Percentiles rank a stretch among this genome's conserved stretches.
Evolutionary conservation across 2,797 vertebrate genomes (phyloP).

Genomic region (Yasuhikotakia modesta): DNA sequence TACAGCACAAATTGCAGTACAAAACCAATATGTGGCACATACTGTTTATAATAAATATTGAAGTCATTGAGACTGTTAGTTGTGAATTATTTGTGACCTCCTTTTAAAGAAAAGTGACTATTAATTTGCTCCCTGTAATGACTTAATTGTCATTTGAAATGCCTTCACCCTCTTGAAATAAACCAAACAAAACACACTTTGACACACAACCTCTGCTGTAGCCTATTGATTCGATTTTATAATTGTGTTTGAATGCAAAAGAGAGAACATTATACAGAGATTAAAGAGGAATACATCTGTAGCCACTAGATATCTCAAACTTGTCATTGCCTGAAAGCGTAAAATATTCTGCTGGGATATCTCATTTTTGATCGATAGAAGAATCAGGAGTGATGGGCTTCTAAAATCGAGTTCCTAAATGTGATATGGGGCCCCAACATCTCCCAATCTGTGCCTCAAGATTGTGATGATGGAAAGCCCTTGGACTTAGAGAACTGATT

Average conservation of each 20-base stretch:
- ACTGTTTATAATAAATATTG: neutral
- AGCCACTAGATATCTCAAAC: constrained; percentile 31
- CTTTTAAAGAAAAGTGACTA: constrained; percentile 22
- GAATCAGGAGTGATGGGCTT: constrained; percentile 69
- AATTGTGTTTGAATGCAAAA: constrained; percentile 24
- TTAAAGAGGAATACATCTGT: constrained; percentile 17
- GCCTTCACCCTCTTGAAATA: constrained; percentile 47
- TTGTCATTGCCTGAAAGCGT: constrained; percentile 37
- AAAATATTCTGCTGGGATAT: constrained; percentile 69
- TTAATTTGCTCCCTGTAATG: constrained; percentile 61
- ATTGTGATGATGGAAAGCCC: constrained; percentile 76
- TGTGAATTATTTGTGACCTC: neutral
- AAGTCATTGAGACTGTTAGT: neutral
- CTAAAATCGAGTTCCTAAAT: constrained; percentile 70
- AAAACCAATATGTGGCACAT: neutral
- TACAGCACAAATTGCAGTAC: too few relatives aligned
- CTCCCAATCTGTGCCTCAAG: constrained; percentile 66
- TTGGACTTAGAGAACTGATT: constrained; percentile 71
- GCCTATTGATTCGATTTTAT: constrained; percentile 55
- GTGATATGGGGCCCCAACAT: constrained; percentile 68
- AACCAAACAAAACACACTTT: constrained; percentile 49
- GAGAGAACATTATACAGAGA: neutral
- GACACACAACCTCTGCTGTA: constrained; percentile 54
- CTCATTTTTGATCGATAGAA: constrained; percentile 72
- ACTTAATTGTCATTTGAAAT: constrained; percentile 50